A percentile compares a stretch with the other conserved stretches of the same genome.
These are phyloP conservation scores for Desoria tigrina DNA, from an alignment of 2,888 invertebrate species.

Conservation along the genomic window DNA sequence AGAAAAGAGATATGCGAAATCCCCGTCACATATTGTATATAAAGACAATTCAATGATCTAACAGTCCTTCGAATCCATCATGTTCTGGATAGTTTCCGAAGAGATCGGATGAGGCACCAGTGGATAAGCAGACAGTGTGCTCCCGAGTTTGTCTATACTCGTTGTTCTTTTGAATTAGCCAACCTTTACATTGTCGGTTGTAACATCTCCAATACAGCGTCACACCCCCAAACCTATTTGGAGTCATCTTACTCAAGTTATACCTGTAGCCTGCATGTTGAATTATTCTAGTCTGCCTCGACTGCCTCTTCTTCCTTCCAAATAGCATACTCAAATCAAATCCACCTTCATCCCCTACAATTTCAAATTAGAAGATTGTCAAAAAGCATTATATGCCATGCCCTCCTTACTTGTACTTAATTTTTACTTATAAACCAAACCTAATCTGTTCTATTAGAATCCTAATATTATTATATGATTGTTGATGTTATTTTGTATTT, in stretches of 20 bases:
- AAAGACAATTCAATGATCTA: too few species aligned
- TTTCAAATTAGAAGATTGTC: neutral
- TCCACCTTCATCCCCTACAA: neutral
- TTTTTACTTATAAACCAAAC: too few species aligned
- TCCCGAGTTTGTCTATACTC: neutral
- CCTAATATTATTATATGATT: too few species aligned
- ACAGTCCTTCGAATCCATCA: too few species aligned
- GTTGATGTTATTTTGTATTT: too few species aligned
- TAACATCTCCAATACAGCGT: constrained; percentile 25
- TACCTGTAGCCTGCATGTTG: constrained; percentile 1
- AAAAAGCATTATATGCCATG: too few species aligned
- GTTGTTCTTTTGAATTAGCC: constrained; percentile 7
- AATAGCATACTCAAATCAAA: neutral
- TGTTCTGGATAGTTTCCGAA: too few species aligned
- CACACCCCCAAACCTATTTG: constrained; percentile 5
- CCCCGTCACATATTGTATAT: too few species aligned
- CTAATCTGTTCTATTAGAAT: too few species aligned
- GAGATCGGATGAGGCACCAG: too few species aligned
- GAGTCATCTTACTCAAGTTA: constrained; percentile 5
- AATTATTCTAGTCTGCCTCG: neutral
- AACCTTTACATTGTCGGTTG: constrained; percentile 17
- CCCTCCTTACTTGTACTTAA: too few species aligned
- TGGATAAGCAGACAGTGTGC: constrained; percentile 9
- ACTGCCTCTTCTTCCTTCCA: neutral
- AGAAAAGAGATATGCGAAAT: too few species aligned